Evolutionary conservation across 2,888 invertebrate species (phyloP), one percentile per base, ranked within the genome.

Genomic region (Himalopsyche kuldschensis): DNA sequence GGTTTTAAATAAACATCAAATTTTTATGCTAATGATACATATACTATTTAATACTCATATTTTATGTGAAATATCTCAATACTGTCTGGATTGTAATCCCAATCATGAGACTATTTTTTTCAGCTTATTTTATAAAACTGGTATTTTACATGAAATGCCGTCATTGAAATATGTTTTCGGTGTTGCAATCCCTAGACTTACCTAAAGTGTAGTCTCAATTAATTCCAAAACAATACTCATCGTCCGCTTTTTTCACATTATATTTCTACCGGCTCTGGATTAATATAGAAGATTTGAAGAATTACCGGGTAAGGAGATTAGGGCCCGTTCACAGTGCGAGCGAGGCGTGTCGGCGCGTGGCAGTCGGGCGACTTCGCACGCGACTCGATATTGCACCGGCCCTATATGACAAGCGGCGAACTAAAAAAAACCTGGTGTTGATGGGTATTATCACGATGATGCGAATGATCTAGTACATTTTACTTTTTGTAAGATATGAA

Each of bases 261-360:
- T 4, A 30, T 27, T 27, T 69, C 6, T 27, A 27, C 69, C 30
- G 69, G 2, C 69, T 11, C 69, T 30, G 69, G 35, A 32, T 35
- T 32, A 32, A 35, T 17, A 76, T n/a, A 32, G 27, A 76, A 46
- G 47, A 78, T 79, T 55, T 48, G 79, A 79, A 27, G 55, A 79
- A 84, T 84, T 84, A 79, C 79, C 47, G 30, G 78, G 75, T 84
- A 86, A 86, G 86, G 76, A 85, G 86, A 86, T 86, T 86, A 85
- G 85, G 75, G 75, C 79, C 79, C 81, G 15, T 30, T 47, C 46
- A 76, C 78, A 47, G 35, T 90, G 88, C 91, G 89, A 91, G 91
- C 86, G 89, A 80, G 87, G 88, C 91, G 90, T 91, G 91, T 90
- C 83, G 86, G 89, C 91, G 89, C 90, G 90, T 88, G 91, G 88